These are phyloP conservation scores for Amphibalanus amphitrite DNA, from an alignment of 1,140 invertebrate genomes.

Conservation along the genomic window DNA sequence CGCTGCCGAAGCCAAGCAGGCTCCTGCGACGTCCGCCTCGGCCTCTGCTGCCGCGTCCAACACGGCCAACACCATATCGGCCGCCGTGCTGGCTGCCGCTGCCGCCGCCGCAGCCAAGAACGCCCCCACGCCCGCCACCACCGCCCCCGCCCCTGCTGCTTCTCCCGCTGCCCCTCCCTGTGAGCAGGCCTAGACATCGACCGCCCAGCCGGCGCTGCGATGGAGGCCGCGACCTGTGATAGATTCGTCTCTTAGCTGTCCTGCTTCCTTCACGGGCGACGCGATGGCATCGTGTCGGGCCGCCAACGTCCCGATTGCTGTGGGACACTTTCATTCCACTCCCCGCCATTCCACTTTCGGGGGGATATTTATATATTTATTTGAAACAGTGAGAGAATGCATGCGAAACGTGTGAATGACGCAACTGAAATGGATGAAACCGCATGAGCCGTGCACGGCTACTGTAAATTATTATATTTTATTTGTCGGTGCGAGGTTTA, in stretches of 20 bases:
- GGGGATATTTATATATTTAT: background rate
- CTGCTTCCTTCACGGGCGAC: background rate
- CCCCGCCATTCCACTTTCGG: background rate
- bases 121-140: too few species aligned
- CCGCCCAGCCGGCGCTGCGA: background rate
- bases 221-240: background rate
- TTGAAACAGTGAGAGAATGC: background rate
- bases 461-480: background rate
- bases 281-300: too few species aligned
- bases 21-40: too few species aligned
- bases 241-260: background rate
- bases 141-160: background rate
- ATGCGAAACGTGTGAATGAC: background rate
- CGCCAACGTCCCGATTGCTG: background rate
- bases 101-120: background rate
- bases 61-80: background rate
- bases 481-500: background rate
- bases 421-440: background rate
- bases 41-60: background rate
- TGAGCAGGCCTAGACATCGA: background rate
- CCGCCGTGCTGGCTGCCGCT: background rate
- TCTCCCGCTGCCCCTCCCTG: background rate
- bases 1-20: too few species aligned
- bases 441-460: background rate
- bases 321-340: background rate